These are phyloP conservation scores for Linnaemya vulpina DNA, from an alignment of 2,888 invertebrate genomes.

Conservation along the genomic window DNA sequence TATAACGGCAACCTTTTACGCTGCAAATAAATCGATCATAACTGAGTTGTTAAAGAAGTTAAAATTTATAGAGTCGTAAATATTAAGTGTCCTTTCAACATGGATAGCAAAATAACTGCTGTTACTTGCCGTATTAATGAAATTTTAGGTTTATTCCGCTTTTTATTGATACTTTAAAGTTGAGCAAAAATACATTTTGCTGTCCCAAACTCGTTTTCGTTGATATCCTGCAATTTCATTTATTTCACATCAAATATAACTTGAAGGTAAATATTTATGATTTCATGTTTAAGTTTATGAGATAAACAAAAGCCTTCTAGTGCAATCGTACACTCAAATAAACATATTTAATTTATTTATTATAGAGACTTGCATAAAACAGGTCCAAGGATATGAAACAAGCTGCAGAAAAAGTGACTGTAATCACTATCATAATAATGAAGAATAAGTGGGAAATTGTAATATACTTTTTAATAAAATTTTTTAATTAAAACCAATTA, in stretches of 20 bases:
- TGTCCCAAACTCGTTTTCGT: neutral
- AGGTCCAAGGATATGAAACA: neutral
- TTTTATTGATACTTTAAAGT: neutral
- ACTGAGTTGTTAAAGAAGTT: neutral
- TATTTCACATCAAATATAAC: constrained; percentile 26
- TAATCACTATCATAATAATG: too few species aligned
- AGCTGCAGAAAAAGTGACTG: too few species aligned
- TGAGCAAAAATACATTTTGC: neutral
- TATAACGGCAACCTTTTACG: too few species aligned
- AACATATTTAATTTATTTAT: too few species aligned
- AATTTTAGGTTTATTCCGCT: neutral
- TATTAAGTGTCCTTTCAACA: neutral
- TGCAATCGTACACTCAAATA: too few species aligned
- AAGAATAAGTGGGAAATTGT: too few species aligned
- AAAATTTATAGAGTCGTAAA: neutral
- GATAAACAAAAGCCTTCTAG: too few species aligned
- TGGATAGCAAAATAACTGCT: too few species aligned
- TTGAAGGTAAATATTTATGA: constrained; percentile 2
- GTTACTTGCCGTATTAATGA: neutral
- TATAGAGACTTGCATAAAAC: neutral
- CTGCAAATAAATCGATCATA: neutral
- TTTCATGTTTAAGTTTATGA: too few species aligned
- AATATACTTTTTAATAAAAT: too few species aligned
- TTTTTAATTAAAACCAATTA: too few species aligned
- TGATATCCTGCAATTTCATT: constrained; percentile 10